These are phyloP conservation scores for Tragelaphus strepsiceros DNA, from an alignment of 2,113 vertebrate species.

Conservation along the genomic window DNA sequence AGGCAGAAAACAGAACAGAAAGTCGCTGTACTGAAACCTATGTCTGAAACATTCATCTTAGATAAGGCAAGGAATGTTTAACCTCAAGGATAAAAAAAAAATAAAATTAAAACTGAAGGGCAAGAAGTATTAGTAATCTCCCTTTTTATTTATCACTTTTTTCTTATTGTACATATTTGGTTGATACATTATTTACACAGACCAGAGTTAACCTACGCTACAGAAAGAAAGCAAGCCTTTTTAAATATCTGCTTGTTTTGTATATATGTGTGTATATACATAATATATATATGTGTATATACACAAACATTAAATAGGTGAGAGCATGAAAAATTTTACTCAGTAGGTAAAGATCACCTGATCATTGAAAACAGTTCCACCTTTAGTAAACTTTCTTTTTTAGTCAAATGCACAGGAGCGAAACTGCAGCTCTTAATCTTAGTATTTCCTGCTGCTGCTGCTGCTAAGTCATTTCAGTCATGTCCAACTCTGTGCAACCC, in stretches of 20 bases:
- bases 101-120: not conserved
- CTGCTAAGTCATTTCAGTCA: too few species aligned
- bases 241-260: not conserved
- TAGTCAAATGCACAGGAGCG: not conserved
- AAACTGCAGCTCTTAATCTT: not conserved
- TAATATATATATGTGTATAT: not conserved
- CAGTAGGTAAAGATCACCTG: not conserved
- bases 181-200: not conserved
- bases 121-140: not conserved
- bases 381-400: not conserved
- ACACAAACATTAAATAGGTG: not conserved
- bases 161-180: not conserved
- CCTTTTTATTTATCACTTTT: not conserved
- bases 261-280: not conserved
- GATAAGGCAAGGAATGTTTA: not conserved
- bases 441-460: not conserved
- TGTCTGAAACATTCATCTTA: not conserved
- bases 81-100: not conserved
- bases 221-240: not conserved
- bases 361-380: not conserved
- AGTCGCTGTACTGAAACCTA: not conserved
- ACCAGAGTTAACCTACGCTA: not conserved
- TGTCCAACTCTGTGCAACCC: too few species aligned
- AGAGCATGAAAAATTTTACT: not conserved
- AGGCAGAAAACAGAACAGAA: not conserved